Evolutionary conservation across 1,140 invertebrate genomes (phyloP).

Genomic region (Cydia fagiglandana): DNA sequence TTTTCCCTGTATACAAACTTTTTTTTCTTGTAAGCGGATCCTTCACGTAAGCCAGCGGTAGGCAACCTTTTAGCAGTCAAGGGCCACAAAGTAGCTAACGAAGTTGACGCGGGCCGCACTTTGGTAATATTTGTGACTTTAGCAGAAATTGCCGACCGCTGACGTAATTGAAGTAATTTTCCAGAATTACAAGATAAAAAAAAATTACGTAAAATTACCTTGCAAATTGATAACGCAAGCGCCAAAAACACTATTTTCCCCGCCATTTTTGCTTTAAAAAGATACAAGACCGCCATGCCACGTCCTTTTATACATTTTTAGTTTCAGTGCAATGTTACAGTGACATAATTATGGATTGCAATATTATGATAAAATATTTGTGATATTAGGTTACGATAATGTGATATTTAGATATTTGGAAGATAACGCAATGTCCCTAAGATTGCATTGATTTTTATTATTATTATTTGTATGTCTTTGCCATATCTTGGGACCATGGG

Average conservation of each 20-base stretch:
- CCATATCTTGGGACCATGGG: too few species aligned
- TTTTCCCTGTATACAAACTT: too few species aligned
- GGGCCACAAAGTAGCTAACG: too few species aligned
- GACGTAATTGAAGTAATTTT: too few species aligned
- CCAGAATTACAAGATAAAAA: too few species aligned
- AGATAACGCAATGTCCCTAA: neutral
- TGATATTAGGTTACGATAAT: slow-evolving; percentile 18
- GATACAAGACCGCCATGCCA: neutral
- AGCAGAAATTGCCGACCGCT: too few species aligned
- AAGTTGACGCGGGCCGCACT: too few species aligned
- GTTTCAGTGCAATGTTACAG: neutral
- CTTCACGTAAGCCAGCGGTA: too few species aligned
- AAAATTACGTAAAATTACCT: neutral
- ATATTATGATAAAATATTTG: slow-evolving; percentile 29
- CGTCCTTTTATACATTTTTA: neutral
- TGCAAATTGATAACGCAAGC: neutral
- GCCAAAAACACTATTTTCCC: neutral
- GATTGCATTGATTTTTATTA: neutral
- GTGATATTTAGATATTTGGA: neutral
- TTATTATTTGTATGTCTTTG: too few species aligned
- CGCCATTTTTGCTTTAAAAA: slow-evolving; percentile 7
- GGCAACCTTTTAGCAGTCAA: too few species aligned
- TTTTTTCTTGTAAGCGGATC: too few species aligned
- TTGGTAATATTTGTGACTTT: too few species aligned
- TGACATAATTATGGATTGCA: slow-evolving; percentile 25